Evolutionary conservation across 2,888 invertebrate genomes (phyloP).

Genomic region (Calephelis perditalis): DNA sequence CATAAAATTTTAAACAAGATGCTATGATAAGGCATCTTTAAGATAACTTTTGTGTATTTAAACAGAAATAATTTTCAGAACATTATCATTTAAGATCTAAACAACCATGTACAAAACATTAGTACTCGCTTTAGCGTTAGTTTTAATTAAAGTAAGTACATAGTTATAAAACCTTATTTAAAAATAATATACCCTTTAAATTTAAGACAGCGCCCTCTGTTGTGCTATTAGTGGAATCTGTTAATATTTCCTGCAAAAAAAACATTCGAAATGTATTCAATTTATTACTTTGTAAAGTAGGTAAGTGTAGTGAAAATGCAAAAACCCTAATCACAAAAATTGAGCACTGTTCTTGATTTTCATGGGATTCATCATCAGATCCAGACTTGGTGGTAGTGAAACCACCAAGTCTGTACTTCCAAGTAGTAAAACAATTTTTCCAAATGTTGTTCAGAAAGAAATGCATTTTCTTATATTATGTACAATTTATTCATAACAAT

Average conservation of each 20-base stretch:
- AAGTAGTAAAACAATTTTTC: no score
- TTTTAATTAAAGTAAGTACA: slow-evolving; percentile 12
- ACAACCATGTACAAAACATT: not conserved
- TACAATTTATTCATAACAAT: no score
- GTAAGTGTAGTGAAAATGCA: no score
- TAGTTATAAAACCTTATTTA: not conserved
- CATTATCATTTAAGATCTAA: not conserved
- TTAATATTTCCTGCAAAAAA: not conserved
- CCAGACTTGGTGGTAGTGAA: no score
- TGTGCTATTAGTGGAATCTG: not conserved
- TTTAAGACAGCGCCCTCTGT: not conserved
- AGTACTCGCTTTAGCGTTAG: not conserved
- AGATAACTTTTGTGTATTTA: slow-evolving; percentile 2
- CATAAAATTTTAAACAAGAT: not conserved
- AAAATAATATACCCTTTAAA: no score
- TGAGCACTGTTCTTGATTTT: no score
- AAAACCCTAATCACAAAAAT: no score
- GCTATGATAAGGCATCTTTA: not conserved
- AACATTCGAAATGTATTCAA: not conserved
- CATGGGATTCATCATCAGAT: no score
- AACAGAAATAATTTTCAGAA: not conserved
- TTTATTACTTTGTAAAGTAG: no score
- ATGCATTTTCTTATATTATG: no score
- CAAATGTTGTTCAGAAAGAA: no score
- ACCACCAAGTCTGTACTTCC: no score